Evolutionary conservation across 2,113 vertebrate genomes (phyloP), one percentile per base, ranked within the genome.

Genomic region (Phrynosoma platyrhinos): DNA sequence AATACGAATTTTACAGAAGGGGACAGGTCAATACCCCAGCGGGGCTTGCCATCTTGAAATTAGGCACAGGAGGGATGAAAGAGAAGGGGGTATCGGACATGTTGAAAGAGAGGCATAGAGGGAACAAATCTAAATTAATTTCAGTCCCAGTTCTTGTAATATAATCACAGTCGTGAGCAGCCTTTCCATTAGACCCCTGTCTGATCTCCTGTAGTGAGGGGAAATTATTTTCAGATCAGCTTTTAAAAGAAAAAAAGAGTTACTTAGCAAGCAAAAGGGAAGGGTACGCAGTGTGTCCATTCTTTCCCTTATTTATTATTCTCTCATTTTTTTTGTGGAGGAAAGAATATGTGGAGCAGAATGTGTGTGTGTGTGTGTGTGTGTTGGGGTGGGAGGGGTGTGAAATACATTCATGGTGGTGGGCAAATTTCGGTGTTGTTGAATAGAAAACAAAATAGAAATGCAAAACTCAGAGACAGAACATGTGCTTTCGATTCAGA

Each of bases 401-500:
- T 62, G 64, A 21, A 77, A n/a, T 21, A 32, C 12, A 2, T 40
- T 47, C 42, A 69, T 25, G 3, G 13, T n/a, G 40, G 55, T 32
- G 9, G 42, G n/a, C 27, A 32, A 4, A 16, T 30, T 42, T 18
- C 53, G 12, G 12, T 87, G 62, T 36, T 36, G 36, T 36, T 36
- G 36, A 36, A 36, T 36, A 36, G 36, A 36, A 36, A 36, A 36
- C 36, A 36, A 36, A 36, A 36, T 36, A 36, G 36, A 36, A 36
- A 36, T 36, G 36, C 36, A 36, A 36, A 36, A 36, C 36, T 82
- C 64, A 66, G 36, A 5, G 0, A 78, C 18, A 42, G 42, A 82
- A 91, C 91, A 91, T 7, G 12, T 55, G 12, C 53, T 55, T 55
- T 55, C 53, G 12, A 55, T 55, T 55, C 53, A 55, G 7, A 36